Evolutionary conservation across 2,888 invertebrate genomes (phyloP).

Genomic region (Leptinotarsa rubiginosa): DNA sequence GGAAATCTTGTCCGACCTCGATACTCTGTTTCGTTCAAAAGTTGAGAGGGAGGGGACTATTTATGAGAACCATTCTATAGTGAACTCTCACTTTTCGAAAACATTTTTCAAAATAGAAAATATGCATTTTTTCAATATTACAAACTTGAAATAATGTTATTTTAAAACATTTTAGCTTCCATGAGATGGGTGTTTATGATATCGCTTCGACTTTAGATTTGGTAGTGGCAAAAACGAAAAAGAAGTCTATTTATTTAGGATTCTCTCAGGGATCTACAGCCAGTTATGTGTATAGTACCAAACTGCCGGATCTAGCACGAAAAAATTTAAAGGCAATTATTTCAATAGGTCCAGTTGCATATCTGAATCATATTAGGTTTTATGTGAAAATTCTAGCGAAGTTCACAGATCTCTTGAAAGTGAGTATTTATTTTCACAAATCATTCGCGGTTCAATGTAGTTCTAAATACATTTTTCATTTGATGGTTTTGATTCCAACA

Average conservation of each 20-base stretch:
- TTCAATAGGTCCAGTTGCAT: neutral
- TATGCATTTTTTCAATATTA: no score
- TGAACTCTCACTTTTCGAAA: neutral
- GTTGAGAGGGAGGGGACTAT: no score
- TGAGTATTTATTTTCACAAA: neutral
- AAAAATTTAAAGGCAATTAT: neutral
- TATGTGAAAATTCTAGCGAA: neutral
- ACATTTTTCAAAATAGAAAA: neutral
- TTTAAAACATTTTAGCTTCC: neutral
- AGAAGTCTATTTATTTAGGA: slow-evolving; percentile 4
- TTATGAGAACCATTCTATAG: no score
- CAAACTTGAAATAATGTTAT: no score
- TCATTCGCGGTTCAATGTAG: neutral
- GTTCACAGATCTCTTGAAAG: neutral
- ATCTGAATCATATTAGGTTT: neutral
- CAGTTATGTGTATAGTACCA: neutral
- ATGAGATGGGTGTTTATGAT: slow-evolving; percentile 10
- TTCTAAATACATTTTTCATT: neutral
- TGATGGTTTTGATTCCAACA: no score
- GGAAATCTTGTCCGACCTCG: no score
- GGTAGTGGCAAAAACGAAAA: neutral
- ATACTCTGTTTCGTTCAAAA: no score
- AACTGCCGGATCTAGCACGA: neutral
- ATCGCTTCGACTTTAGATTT: neutral
- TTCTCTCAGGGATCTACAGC: slow-evolving; percentile 6